Base-by-base conservation (phyloP, 2,888 invertebrate species). In the Dynastes grantii region DNA sequence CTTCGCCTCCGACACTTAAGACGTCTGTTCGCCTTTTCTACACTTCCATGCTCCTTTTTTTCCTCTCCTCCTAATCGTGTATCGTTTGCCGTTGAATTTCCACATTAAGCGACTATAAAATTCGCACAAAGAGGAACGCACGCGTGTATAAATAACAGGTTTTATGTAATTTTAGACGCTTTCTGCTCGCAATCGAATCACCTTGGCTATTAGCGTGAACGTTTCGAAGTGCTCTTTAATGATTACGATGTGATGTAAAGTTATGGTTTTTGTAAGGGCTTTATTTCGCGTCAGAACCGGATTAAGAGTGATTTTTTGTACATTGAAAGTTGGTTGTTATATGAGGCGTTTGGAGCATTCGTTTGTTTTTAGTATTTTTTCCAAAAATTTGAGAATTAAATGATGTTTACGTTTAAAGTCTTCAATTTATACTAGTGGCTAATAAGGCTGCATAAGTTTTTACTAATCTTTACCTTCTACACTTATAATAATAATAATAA, bases 161-260 rank as follows among this genome's bases (percentile, higher is more conserved):
- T 61, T 75, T 61, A 75, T 61, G 73, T 61, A 75, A 75, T 75
- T 75, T 61, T 61, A 40, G 45, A 61, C 58, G 40, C 73, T 75
- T 40, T 40, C 61, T 45, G 22, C 22, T 45, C 27, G 61, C 61
- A 40, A 75, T 61, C 32, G 11, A 16, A 71, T 71, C 55, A 53
- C 51, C 51, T 53, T 16, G 68, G 49, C 63, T 75, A 61, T 61
- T 61, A 61, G 29, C 27, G 55, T 58, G 68, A 68, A 13, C 68
- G 22, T 51, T 55, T 22, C 8, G 16, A 58, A 22, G 22, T 58
- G 22, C 22, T 22, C 8, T 27, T 40, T 55, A 8, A 75, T 49
- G 45, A 45, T 22, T 40, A 37, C 27, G 61, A 63, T 58, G 53
- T 32, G n/a, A 61, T 40, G 73, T 27, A 40, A 67, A 73, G 32